These are phyloP conservation scores for Anguilla marmorata DNA, from an alignment of 2,797 vertebrate genomes.

Conservation along the genomic window DNA sequence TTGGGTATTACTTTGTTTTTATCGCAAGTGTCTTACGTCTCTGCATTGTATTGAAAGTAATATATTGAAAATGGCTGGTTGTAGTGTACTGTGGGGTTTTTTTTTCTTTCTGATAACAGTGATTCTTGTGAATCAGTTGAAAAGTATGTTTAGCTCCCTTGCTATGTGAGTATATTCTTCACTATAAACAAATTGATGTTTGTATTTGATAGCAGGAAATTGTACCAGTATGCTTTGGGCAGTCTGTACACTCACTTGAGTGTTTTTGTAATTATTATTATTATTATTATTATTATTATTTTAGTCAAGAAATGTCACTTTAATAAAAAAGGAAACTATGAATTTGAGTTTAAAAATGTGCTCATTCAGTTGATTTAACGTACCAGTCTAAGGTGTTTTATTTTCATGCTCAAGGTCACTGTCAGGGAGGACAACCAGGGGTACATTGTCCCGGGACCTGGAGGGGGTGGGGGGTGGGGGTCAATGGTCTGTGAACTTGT, in stretches of 20 bases:
- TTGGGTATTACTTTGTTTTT: slow-evolving; percentile 37
- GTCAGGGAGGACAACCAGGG: no score
- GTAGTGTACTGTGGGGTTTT: slow-evolving; percentile 44
- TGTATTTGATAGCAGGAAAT: slow-evolving; percentile 54
- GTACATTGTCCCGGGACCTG: no score
- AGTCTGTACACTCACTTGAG: slow-evolving; percentile 43
- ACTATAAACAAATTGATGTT: slow-evolving; percentile 29
- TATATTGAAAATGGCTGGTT: slow-evolving; percentile 48
- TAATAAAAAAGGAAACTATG: slow-evolving; percentile 55
- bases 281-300: slow-evolving; percentile 18
- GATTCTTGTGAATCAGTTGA: slow-evolving; percentile 56
- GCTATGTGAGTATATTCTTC: slow-evolving; percentile 53
- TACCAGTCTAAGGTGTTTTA: neutral
- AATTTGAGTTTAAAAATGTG: slow-evolving; percentile 26
- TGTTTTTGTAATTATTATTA: slow-evolving; percentile 3
- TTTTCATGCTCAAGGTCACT: neutral
- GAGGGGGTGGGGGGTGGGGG: no score
- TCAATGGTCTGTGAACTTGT: no score
- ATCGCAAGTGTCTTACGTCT: slow-evolving; percentile 36
- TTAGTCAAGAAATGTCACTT: slow-evolving; percentile 59
- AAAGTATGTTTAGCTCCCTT: slow-evolving; percentile 50
- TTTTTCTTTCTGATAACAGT: slow-evolving; percentile 37
- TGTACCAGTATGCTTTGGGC: slow-evolving; percentile 34
- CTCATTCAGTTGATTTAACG: neutral
- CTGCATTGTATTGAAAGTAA: slow-evolving; percentile 41